A percentile compares a stretch with the other conserved stretches of the same genome.
Conservation (phyloP, 2,797 vertebrate genomes). For the Enteromius afrohamiltoni region DNA sequence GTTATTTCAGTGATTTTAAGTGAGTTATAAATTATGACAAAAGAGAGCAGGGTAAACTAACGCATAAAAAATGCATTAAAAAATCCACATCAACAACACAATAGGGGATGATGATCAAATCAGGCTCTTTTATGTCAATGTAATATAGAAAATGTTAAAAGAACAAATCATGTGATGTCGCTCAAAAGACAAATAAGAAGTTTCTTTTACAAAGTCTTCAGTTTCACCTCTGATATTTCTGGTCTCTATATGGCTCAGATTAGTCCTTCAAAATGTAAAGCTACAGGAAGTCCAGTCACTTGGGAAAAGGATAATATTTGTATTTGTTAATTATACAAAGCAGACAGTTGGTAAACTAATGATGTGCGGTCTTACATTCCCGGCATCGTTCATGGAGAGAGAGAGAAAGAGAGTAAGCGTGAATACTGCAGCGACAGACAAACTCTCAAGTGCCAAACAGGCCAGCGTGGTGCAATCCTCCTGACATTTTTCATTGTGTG, state of each 20-base stretch:
- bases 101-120: background rate
- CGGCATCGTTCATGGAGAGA: background rate
- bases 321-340: conserved; percentile 9
- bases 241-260: background rate
- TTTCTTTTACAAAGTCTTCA: background rate
- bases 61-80: background rate
- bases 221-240: background rate
- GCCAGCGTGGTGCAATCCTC: conserved; percentile 68
- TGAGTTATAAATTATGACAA: background rate
- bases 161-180: background rate
- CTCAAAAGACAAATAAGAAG: background rate
- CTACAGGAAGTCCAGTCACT: background rate
- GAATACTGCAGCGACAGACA: conserved; percentile 6
- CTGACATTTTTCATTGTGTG: conserved; percentile 75
- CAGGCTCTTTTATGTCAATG: background rate
- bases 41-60: background rate
- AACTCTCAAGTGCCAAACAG: conserved; percentile 59
- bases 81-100: background rate
- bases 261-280: background rate
- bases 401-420: background rate
- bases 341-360: conserved; percentile 9
- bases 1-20: background rate
- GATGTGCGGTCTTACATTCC: conserved; percentile 12
- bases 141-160: background rate
- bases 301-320: background rate